Evolutionary conservation across 2,113 vertebrate genomes (phyloP).

Genomic region (Otis tarda): DNA sequence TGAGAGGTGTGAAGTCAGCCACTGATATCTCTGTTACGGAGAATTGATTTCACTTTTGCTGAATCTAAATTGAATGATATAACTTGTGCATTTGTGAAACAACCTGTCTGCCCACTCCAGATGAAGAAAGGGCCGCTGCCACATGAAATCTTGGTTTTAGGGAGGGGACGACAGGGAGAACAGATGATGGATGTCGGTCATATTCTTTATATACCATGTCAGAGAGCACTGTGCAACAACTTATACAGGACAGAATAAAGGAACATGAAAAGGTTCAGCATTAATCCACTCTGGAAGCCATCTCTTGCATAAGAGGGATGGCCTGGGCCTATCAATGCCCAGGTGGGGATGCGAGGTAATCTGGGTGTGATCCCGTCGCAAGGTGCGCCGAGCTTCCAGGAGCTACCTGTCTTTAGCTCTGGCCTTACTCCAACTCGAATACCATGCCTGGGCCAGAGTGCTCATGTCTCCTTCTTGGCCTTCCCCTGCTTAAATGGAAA

Average conservation of each 20-base stretch:
- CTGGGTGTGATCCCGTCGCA: neutral
- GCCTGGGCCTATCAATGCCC: neutral
- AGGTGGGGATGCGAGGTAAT: neutral
- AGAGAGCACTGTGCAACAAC: neutral
- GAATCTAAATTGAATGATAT: neutral
- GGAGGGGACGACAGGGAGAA: neutral
- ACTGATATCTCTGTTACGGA: neutral
- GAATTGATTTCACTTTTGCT: neutral
- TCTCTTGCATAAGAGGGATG: neutral
- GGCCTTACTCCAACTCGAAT: neutral
- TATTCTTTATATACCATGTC: neutral
- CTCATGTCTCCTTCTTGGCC: neutral
- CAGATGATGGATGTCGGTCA: neutral
- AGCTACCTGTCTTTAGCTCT: neutral
- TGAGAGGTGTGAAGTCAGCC: neutral
- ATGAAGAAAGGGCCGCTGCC: neutral
- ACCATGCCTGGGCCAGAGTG: neutral
- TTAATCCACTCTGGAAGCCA: slow-evolving; percentile 1
- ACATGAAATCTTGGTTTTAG: neutral
- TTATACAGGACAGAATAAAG: neutral
- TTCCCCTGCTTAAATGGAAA: neutral
- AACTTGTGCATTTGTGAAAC: neutral
- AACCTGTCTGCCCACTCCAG: neutral
- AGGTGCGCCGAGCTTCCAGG: neutral
- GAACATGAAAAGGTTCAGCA: neutral